Conservation (phyloP, 2,888 invertebrate genomes). For the Stenolophus ochropezus region DNA sequence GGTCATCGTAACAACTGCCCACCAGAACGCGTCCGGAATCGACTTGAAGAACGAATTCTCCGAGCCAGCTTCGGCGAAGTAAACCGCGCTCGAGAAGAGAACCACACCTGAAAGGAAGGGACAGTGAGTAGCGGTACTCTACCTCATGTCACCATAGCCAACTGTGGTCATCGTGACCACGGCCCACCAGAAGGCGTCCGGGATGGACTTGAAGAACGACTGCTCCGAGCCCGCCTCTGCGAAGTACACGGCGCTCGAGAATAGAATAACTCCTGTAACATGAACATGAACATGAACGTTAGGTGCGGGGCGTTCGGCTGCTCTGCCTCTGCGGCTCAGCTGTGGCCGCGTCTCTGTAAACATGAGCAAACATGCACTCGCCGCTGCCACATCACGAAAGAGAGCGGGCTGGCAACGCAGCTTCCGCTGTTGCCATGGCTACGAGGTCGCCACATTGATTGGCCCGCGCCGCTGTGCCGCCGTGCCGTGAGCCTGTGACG, state of each 20-base stretch:
- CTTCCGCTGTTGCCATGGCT: slow-evolving; percentile 65
- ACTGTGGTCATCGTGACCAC: slow-evolving; percentile 98
- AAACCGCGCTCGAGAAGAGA: slow-evolving; percentile 99
- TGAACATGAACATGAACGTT: slow-evolving; percentile 63
- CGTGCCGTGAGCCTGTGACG: slow-evolving; percentile 57
- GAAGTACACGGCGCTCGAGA: slow-evolving; percentile 96
- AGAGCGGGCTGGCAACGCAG: slow-evolving; percentile 68
- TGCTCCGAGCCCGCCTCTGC: slow-evolving; percentile 94
- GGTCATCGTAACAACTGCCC: slow-evolving; percentile 99
- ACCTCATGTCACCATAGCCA: slow-evolving; percentile 97
- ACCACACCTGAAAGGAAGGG: slow-evolving; percentile 96
- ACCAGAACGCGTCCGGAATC: slow-evolving; percentile 99
- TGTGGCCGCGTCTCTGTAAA: not conserved
- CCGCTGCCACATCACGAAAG: slow-evolving; percentile 65
- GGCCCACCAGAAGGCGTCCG: slow-evolving; percentile 97
- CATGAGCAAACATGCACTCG: not conserved
- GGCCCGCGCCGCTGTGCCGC: slow-evolving; percentile 51
- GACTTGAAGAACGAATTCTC: slow-evolving; percentile 99
- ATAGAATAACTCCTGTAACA: slow-evolving; percentile 93
- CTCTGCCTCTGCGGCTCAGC: too few species aligned
- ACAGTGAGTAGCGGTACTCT: slow-evolving; percentile 75
- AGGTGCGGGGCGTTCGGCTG: too few species aligned
- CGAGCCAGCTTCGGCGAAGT: slow-evolving; percentile 99
- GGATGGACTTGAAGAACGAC: slow-evolving; percentile 96
- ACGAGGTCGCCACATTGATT: slow-evolving; percentile 62